Base-by-base conservation (phyloP, 2,888 invertebrate species). In the Tortricodes alternella region DNA sequence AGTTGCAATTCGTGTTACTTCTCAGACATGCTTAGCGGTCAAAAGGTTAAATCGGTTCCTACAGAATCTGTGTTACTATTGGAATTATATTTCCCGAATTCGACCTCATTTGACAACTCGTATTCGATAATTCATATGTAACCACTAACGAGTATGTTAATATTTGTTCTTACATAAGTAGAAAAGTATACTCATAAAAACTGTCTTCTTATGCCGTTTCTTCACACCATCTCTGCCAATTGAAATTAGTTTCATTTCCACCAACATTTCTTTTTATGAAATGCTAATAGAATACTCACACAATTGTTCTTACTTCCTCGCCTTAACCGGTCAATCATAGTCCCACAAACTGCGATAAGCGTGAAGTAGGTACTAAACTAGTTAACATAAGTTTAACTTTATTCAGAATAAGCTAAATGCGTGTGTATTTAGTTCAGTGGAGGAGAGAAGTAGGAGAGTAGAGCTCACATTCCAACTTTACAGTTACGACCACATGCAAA, bases 401-500 rank as follows among this genome's bases (percentile, higher is more conserved):
- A 44, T 27, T 43, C 35, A 29, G 23, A 27, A 61, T 49, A 44
- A 56, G 38, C 52, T 49, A 55, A 43, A 48, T 49, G 48, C 41
- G 41, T 62, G 29, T 49, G 46, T 68, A 79, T 78, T 72, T 71
- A 66, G 79, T 66, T 71, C 74, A 74, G 70, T 73, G 55, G 73
- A 71, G 66, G 66, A 74, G 66, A 67, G 71, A 73, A 76, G 76
- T 68, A 74, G 76, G 73, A 75, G 69, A 76, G 72, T 58, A 63
- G 59, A 62, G 65, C 58, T 70, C 75, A 71, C 84, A 83, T 84
- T 80, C 80, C 79, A 68, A 62, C 59, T 82, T 78, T 84, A 87
- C 87, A 85, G 87, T 86, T 87, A 85, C 65, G 69, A 71, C 65
- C 64, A 80, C 72, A 83, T 85, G 85, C 69, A 84, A 87, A 87